These are phyloP conservation scores for Rattus rattus DNA, from an alignment of 2,113 vertebrate genomes.

Conservation along the genomic window DNA sequence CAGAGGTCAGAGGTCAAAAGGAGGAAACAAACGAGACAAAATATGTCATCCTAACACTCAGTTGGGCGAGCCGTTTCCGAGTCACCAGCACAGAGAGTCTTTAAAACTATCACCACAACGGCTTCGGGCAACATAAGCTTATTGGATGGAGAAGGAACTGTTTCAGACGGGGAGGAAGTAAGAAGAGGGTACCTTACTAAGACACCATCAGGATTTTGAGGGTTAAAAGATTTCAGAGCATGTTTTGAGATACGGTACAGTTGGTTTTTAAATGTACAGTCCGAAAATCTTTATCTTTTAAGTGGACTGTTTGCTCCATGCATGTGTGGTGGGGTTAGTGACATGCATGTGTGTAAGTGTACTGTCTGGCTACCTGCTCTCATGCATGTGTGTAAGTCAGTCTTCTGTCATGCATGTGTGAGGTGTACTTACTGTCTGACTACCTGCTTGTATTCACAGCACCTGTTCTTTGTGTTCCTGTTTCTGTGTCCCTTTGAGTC, in stretches of 20 bases:
- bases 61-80: background rate
- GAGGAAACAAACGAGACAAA: background rate
- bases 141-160: background rate
- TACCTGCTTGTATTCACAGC: background rate
- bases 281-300: constrained; percentile 24
- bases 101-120: background rate
- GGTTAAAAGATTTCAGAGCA: background rate
- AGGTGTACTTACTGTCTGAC: background rate
- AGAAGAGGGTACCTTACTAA: background rate
- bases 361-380: too few relatives aligned
- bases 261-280: background rate
- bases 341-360: background rate
- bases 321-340: background rate
- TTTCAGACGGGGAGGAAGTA: background rate
- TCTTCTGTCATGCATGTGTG: too few relatives aligned
- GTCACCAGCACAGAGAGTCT: background rate
- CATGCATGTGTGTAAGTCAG: too few relatives aligned
- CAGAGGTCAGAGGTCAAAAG: background rate
- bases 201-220: background rate
- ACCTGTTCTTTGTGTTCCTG: background rate
- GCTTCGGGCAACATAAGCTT: background rate
- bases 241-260: background rate
- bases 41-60: background rate
- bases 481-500: background rate
- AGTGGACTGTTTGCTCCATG: background rate